Evolutionary conservation across 2,888 invertebrate species (phyloP).

Genomic region (Myopa testacea): DNA sequence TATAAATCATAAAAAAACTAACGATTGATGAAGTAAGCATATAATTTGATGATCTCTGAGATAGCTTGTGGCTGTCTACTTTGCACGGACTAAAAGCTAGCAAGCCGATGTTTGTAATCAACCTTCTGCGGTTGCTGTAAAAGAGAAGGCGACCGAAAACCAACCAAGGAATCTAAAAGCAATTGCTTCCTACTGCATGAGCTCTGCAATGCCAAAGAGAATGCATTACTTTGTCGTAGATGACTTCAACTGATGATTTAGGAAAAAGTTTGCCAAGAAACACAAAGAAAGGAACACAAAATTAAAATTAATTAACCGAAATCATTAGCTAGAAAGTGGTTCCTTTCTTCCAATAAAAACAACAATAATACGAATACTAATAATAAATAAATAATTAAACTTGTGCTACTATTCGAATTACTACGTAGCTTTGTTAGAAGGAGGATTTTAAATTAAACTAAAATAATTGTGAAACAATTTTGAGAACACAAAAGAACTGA

Average conservation of each 20-base stretch:
- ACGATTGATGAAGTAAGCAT: background rate
- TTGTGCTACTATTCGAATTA: background rate
- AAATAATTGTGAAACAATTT: background rate
- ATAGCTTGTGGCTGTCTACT: background rate
- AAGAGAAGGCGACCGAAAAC: conserved; percentile 82
- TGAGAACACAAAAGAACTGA: background rate
- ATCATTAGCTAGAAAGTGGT: background rate
- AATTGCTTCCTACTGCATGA: conserved; percentile 17
- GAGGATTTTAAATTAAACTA: background rate
- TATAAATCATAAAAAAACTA: background rate
- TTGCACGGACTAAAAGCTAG: conserved; percentile 4
- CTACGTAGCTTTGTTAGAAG: background rate
- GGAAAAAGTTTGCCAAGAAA: background rate
- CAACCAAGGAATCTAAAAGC: conserved; percentile 62
- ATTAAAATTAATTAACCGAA: background rate
- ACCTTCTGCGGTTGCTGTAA: conserved; percentile 87
- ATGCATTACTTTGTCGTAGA: background rate
- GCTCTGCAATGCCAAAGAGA: background rate
- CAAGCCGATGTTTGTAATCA: conserved; percentile 67
- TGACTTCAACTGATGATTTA: background rate
- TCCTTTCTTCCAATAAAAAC: background rate
- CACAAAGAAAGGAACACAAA: background rate
- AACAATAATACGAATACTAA: background rate
- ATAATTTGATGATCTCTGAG: background rate
- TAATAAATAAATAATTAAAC: background rate